Conservation (phyloP, 2,888 invertebrate genomes). For the Cancer borealis region DNA sequence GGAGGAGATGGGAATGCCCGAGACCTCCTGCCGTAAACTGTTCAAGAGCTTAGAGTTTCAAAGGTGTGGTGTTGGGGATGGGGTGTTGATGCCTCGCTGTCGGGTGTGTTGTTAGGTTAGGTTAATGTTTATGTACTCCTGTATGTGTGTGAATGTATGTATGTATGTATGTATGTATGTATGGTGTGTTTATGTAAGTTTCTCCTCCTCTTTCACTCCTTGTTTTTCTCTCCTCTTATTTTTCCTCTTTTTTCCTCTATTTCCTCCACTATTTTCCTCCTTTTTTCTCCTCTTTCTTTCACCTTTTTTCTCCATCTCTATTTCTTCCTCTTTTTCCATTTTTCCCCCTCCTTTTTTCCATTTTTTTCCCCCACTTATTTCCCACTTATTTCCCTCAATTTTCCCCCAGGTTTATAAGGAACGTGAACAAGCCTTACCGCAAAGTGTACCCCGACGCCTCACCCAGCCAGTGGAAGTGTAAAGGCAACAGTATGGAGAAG, state of each 20-base stretch:
- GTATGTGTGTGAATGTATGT: not conserved
- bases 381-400: not conserved
- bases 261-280: not conserved
- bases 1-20: slow-evolving; percentile 81
- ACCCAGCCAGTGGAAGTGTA: slow-evolving; percentile 82
- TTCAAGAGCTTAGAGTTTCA: slow-evolving; percentile 82
- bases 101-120: not conserved
- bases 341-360: too few relatives aligned
- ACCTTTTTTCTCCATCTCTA: not conserved
- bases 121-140: not conserved
- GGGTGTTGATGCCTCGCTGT: slow-evolving; percentile 78
- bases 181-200: too few relatives aligned
- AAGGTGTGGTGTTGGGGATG: slow-evolving; percentile 82
- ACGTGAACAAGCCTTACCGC: slow-evolving; percentile 81
- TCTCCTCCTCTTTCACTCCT: not conserved
- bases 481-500: slow-evolving; percentile 80
- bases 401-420: slow-evolving; percentile 61
- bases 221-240: not conserved
- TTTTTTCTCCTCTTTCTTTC: not conserved
- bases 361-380: too few relatives aligned
- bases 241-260: too few relatives aligned
- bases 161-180: too few relatives aligned
- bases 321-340: not conserved
- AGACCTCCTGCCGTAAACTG: slow-evolving; percentile 81
- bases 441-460: slow-evolving; percentile 83